Evolutionary conservation across 2,113 vertebrate species (phyloP).

Genomic region (Gadus chalcogrammus): DNA sequence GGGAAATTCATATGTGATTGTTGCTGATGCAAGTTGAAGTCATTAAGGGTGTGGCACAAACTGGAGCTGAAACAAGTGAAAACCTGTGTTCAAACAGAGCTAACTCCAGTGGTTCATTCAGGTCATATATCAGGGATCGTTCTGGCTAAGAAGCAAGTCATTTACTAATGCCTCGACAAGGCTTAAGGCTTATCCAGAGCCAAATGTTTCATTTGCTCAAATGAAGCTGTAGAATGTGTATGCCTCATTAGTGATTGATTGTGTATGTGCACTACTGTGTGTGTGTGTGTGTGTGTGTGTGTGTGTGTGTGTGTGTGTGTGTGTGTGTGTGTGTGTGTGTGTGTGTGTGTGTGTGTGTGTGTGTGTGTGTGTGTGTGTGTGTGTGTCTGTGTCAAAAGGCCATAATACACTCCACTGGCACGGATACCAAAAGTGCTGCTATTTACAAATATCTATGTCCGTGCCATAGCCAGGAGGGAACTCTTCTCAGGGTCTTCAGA

Average conservation of each 20-base stretch:
- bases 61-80: too few relatives aligned
- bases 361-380: too few relatives aligned
- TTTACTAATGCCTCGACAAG: conserved; percentile 5
- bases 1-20: too few relatives aligned
- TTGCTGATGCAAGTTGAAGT: too few relatives aligned
- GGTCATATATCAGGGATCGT: too few relatives aligned
- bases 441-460: conserved; percentile 61
- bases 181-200: not conserved
- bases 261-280: conserved; percentile 55
- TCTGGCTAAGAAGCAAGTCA: conserved; percentile 19
- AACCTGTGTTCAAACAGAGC: too few relatives aligned
- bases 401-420: conserved; percentile 63
- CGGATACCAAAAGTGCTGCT: conserved; percentile 66
- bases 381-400: conserved; percentile 32
- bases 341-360: conserved; percentile 34
- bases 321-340: conserved; percentile 32
- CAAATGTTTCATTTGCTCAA: conserved; percentile 29
- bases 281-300: conserved; percentile 48
- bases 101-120: too few relatives aligned
- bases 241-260: conserved; percentile 53
- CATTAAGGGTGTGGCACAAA: too few relatives aligned
- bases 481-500: conserved; percentile 10
- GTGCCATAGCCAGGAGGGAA: conserved; percentile 44
- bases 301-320: too few relatives aligned
- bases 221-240: conserved; percentile 42